Percentiles rank a stretch among this genome's conserved stretches.
These are phyloP conservation scores for Siniperca knerii DNA, from an alignment of 2,113 vertebrate species.

Conservation along the genomic window DNA sequence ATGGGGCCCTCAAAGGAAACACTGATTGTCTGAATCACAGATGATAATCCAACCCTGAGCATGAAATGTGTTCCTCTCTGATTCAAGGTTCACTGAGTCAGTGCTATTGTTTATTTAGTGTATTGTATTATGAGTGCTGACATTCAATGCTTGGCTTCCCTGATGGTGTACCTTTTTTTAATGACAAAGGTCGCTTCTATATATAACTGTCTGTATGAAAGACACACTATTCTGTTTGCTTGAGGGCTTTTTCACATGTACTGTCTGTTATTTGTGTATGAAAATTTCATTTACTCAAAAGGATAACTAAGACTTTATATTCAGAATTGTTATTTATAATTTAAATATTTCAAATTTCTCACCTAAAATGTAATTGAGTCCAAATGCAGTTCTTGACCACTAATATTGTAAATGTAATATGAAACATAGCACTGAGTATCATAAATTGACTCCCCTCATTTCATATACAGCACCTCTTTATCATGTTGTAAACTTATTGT, in stretches of 20 bases:
- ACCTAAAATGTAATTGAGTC: slow-evolving; percentile 19
- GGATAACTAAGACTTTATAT: slow-evolving; percentile 6
- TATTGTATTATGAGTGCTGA: slow-evolving; percentile 38
- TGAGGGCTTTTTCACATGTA: background rate
- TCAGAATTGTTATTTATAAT: background rate
- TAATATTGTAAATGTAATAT: slow-evolving; percentile 45
- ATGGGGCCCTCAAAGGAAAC: slow-evolving; percentile 19
- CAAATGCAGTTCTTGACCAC: slow-evolving; percentile 24
- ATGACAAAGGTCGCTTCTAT: slow-evolving; percentile 54
- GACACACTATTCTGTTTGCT: slow-evolving; percentile 4
- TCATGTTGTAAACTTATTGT: slow-evolving; percentile 85
- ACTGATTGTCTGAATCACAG: slow-evolving; percentile 38
- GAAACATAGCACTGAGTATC: slow-evolving; percentile 48
- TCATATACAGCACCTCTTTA: slow-evolving; percentile 78
- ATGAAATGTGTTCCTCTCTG: slow-evolving; percentile 37
- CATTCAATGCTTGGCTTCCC: slow-evolving; percentile 54
- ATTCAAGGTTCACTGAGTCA: slow-evolving; percentile 53
- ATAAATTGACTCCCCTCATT: slow-evolving; percentile 72
- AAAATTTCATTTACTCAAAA: slow-evolving; percentile 22
- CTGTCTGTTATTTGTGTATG: slow-evolving; percentile 9
- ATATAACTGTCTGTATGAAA: slow-evolving; percentile 49
- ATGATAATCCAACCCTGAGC: slow-evolving; percentile 28
- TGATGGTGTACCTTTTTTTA: slow-evolving; percentile 32
- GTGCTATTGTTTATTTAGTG: slow-evolving; percentile 46
- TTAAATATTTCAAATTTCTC: slow-evolving; percentile 10